Evolutionary conservation across 2,888 invertebrate genomes (phyloP).

Genomic region (Lycaena phlaeas): DNA sequence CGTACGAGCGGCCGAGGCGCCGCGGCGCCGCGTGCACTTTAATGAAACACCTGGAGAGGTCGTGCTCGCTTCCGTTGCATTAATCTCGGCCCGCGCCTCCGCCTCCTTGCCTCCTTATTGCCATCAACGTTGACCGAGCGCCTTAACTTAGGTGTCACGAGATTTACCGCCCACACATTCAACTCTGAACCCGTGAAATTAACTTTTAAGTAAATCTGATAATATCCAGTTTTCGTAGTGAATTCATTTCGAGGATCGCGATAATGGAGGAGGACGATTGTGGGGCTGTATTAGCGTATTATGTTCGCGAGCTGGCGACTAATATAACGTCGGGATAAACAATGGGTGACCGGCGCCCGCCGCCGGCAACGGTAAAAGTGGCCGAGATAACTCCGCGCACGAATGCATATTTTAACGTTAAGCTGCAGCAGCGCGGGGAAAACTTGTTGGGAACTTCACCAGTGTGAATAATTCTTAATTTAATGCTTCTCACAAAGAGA

Average conservation of each 20-base stretch:
- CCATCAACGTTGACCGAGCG: constrained; percentile 19
- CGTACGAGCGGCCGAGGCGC: constrained; percentile 44
- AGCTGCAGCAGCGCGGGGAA: constrained; percentile 49
- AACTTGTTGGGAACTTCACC: constrained; percentile 56
- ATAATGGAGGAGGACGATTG: constrained; percentile 12
- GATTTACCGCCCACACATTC: too few species aligned
- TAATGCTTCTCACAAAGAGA: constrained; percentile 35
- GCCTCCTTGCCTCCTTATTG: constrained; percentile 24
- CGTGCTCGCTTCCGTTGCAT: constrained; percentile 64
- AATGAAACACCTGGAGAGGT: constrained; percentile 72
- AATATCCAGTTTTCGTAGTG: not conserved
- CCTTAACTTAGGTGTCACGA: not conserved
- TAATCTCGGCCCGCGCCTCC: constrained; percentile 42
- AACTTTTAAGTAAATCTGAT: too few species aligned
- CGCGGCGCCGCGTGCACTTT: constrained; percentile 63
- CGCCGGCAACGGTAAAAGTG: constrained; percentile 47
- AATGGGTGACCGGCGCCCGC: constrained; percentile 47
- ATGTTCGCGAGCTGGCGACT: constrained; percentile 29
- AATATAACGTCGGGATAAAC: constrained; percentile 49
- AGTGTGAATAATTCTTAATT: constrained; percentile 56
- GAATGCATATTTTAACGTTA: constrained; percentile 65
- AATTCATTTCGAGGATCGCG: not conserved
- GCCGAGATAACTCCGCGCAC: constrained; percentile 54
- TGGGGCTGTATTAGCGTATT: constrained; percentile 22
- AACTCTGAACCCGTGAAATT: too few species aligned